phyloP scores from a whole-genome alignment of 2,113 vertebrate species.

The Oxyruncus cristatus region DNA sequence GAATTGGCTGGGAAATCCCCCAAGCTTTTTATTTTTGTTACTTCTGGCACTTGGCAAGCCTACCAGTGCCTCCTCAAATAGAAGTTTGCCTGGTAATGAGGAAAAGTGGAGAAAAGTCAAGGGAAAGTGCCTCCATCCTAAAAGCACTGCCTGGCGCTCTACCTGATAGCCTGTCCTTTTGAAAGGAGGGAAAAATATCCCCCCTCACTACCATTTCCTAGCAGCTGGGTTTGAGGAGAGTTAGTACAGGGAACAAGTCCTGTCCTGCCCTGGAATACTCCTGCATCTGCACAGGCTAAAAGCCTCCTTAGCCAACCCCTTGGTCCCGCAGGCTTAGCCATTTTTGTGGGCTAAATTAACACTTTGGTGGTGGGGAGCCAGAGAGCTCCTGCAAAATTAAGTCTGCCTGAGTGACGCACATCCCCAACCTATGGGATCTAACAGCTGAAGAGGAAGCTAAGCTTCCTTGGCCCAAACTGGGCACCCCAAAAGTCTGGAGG shows the following conservation, averaged over 20 bases:
- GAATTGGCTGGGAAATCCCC: slow-evolving; percentile 47
- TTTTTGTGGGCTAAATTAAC: slow-evolving; percentile 15
- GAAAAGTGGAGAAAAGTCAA: not conserved
- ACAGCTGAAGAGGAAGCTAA: not conserved
- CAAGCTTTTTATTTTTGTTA: not conserved
- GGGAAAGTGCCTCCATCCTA: not conserved
- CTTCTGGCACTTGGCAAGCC: not conserved
- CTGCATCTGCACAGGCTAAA: not conserved
- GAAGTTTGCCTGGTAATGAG: not conserved
- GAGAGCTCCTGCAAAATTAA: not conserved
- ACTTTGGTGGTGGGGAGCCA: not conserved
- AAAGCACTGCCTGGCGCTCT: not conserved
- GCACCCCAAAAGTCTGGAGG: not conserved
- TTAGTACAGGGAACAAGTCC: slow-evolving; percentile 9
- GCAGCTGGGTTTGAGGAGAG: not conserved
- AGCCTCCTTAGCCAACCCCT: not conserved
- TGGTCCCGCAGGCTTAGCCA: not conserved
- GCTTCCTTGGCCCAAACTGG: not conserved
- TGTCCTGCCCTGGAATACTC: not conserved
- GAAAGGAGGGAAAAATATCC: not conserved
- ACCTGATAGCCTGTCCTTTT: not conserved
- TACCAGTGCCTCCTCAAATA: accelerated
- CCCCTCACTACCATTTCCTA: not conserved
- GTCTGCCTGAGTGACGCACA: not conserved
- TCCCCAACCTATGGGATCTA: not conserved